Evolutionary conservation across 2,888 invertebrate genomes (phyloP).

Genomic region (Eilema depressum): DNA sequence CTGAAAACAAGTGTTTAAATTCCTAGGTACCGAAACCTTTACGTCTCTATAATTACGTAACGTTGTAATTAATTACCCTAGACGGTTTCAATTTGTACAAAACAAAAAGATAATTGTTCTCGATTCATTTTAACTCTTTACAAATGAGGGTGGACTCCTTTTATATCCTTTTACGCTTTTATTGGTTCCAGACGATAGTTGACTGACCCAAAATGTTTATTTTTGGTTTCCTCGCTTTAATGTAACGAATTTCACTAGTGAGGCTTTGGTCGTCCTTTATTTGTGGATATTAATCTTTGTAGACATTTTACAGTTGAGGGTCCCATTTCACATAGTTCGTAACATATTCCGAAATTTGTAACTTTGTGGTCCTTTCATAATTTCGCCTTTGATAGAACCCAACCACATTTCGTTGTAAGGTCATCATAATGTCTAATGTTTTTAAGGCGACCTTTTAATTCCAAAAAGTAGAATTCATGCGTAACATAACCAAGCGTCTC

Average conservation of each 20-base stretch:
- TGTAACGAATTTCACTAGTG: conserved; percentile 64
- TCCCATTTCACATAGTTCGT: neutral
- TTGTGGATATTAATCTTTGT: conserved; percentile 43
- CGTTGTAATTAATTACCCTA: conserved; percentile 75
- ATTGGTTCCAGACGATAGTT: conserved; percentile 70
- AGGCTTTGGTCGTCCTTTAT: conserved; percentile 43
- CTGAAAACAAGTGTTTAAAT: neutral
- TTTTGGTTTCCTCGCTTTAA: conserved; percentile 60
- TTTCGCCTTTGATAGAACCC: neutral
- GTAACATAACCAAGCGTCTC: no score
- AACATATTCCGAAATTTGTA: neutral
- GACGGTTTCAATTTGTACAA: conserved; percentile 67
- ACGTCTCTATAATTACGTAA: conserved; percentile 60
- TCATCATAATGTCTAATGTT: neutral
- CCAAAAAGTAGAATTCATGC: neutral
- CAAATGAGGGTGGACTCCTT: conserved; percentile 73
- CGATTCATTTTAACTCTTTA: conserved; percentile 83
- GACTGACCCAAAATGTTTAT: conserved; percentile 71
- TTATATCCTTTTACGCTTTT: conserved; percentile 65
- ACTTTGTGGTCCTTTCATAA: neutral
- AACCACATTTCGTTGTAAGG: neutral
- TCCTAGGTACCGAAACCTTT: conserved; percentile 43
- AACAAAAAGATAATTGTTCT: conserved; percentile 83
- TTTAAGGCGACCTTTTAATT: neutral
- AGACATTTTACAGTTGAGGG: conserved; percentile 40